A percentile compares a stretch with the other conserved stretches of the same genome.
Conservation (phyloP, 2,797 vertebrate genomes). For the Sebastes iracundus region DNA sequence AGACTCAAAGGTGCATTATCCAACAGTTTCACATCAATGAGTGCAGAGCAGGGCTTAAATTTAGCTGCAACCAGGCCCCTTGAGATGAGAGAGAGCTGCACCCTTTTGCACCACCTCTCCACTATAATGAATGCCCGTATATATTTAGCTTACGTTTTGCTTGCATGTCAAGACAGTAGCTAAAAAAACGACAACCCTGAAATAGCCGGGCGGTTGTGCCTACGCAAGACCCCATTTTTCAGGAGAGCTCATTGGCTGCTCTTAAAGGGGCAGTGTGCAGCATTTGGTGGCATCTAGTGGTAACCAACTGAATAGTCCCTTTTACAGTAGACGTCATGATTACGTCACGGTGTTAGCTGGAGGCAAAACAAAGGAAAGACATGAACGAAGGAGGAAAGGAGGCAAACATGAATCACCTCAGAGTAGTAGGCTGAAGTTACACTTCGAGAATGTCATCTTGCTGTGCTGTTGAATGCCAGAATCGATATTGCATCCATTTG, state of each 20-base stretch:
- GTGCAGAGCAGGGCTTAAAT: conserved; percentile 49
- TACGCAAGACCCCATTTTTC: conserved; percentile 33
- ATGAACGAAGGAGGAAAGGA: too few relatives aligned
- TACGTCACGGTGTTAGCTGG: too few relatives aligned
- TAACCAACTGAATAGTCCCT: not conserved
- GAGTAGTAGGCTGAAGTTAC: too few relatives aligned
- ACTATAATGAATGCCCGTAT: conserved; percentile 69
- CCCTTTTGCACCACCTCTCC: conserved; percentile 44
- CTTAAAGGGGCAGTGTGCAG: not conserved
- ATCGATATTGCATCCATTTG: too few relatives aligned
- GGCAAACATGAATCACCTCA: too few relatives aligned
- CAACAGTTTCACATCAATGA: conserved; percentile 14
- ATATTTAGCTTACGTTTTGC: conserved; percentile 73
- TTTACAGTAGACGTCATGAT: too few relatives aligned
- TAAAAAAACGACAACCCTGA: conserved; percentile 20
- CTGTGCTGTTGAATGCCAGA: too few relatives aligned
- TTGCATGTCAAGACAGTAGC: conserved; percentile 48
- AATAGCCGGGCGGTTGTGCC: conserved; percentile 30
- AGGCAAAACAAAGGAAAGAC: too few relatives aligned
- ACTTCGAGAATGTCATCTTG: too few relatives aligned
- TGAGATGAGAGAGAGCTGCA: conserved; percentile 57
- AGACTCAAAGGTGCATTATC: conserved; percentile 19
- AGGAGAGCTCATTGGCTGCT: conserved; percentile 20
- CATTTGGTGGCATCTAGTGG: not conserved
- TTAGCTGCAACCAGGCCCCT: conserved; percentile 55